Base-by-base conservation (phyloP, 2,113 vertebrate species). In the Grammomys surdaster region DNA sequence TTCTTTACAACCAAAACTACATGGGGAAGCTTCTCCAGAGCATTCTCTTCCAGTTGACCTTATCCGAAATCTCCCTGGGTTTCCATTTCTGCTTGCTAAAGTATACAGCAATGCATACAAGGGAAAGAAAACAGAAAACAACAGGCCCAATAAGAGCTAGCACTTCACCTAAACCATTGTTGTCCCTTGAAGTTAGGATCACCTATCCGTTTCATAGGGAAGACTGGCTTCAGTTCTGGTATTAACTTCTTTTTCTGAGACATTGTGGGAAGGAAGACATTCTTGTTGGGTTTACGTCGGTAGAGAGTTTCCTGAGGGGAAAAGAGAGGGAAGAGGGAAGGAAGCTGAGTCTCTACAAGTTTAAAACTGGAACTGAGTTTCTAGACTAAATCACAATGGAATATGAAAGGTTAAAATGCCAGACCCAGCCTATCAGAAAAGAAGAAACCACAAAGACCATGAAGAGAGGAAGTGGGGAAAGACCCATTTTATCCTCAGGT, bases 161-260 rank as follows among this genome's bases (percentile, higher is more conserved):
- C n/a, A 14, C 51, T 91, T 93, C 51, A 98, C 97, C 97, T 97
- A 85, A 97, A 98, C 90, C 75, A 93, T 24, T 97, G 96, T 24
- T 94, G 80, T 91, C 0, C 7, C 54, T 86, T 97, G 46, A 88
- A 54, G 72, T 46, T 63, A 16, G 43, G 24, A 40, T 96, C 92
- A 1, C 89, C 91, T 46, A 10, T 14, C 12, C 17, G 46, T 46
- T 76, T 92, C 60, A 93, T 3, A 60, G 75, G 20, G 80, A 98
- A 97, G 17, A 63, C 0, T 70, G 87, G n/a, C 91, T 76, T 97
- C 72, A 91, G 48, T 28, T 40, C 73, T 84, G 56, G 33, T 58
- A 56, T 96, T 81, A 72, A 24, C 48, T 86, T 85, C 67, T 92
- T 95, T 93, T 28, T 1, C 60, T 93, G 91, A 88, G 89, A 33